A percentile compares a stretch with the other conserved stretches of the same genome.
Evolutionary conservation across 2,888 invertebrate genomes (phyloP).

Genomic region (Penaeus monodon): DNA sequence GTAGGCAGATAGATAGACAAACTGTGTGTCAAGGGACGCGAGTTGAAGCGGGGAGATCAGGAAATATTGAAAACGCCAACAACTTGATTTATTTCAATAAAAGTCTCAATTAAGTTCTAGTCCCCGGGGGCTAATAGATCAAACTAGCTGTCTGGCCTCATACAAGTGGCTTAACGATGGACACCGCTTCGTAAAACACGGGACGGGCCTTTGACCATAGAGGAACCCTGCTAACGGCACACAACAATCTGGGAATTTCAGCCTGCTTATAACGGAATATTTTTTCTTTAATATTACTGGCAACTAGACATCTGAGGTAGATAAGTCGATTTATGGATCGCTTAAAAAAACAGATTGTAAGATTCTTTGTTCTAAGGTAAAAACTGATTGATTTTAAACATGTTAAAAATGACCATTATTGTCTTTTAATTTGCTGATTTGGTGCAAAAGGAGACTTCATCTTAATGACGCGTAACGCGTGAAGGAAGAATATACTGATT

Average conservation of each 20-base stretch:
- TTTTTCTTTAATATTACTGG: too few species aligned
- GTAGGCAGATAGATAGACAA: not conserved
- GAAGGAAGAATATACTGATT: too few species aligned
- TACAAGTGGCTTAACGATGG: conserved; percentile 23
- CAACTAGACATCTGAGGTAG: too few species aligned
- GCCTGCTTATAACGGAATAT: not conserved
- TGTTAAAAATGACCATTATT: too few species aligned
- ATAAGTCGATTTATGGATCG: too few species aligned
- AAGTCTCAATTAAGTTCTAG: conserved; percentile 41
- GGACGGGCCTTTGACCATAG: not conserved
- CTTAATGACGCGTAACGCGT: too few species aligned
- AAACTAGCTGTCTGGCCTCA: conserved; percentile 28
- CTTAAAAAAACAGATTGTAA: too few species aligned
- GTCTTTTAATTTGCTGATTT: too few species aligned
- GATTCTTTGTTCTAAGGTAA: too few species aligned
- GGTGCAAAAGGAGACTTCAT: too few species aligned
- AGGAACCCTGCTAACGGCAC: not conserved
- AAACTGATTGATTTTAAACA: too few species aligned
- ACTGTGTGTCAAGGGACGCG: conserved; percentile 9
- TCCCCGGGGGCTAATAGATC: conserved; percentile 22
- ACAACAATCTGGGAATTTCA: not conserved
- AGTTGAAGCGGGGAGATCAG: not conserved
- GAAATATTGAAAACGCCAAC: conserved; percentile 22
- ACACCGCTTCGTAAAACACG: not conserved
- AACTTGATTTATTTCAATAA: conserved; percentile 44